phyloP scores from a whole-genome alignment of 2,888 invertebrate species.

The Drosophila barbarae region DNA sequence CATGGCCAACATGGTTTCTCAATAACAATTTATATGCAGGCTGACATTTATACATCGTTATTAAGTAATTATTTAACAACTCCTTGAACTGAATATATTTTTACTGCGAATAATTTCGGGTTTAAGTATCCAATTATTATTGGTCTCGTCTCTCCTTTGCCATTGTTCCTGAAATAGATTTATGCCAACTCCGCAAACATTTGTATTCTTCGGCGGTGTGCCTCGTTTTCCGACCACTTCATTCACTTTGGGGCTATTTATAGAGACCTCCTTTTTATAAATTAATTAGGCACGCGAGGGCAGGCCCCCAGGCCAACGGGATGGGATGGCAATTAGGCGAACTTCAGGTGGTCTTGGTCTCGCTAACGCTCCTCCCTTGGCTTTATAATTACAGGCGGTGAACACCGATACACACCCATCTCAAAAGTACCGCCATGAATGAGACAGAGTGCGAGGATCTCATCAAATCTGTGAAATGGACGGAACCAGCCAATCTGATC shows the following conservation, averaged over 20 bases:
- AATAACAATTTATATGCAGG: not conserved
- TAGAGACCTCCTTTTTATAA: slow-evolving; percentile 51
- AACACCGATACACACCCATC: slow-evolving; percentile 75
- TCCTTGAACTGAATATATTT: not conserved
- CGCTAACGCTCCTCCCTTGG: slow-evolving; percentile 6
- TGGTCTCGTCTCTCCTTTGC: not conserved
- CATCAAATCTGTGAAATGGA: slow-evolving; percentile 90
- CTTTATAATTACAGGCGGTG: slow-evolving; percentile 74
- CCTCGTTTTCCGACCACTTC: slow-evolving; percentile 9
- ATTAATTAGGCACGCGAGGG: slow-evolving; percentile 57
- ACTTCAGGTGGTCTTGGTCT: not conserved
- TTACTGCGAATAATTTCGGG: not conserved
- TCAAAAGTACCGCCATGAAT: slow-evolving; percentile 85
- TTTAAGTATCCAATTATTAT: slow-evolving; percentile 4
- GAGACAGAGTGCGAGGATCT: slow-evolving; percentile 90
- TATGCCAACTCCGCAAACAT: not conserved
- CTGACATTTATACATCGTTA: not conserved
- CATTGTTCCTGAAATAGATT: not conserved
- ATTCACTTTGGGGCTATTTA: slow-evolving; percentile 29
- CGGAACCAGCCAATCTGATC: slow-evolving; percentile 87
- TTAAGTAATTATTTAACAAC: not conserved
- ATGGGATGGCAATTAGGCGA: slow-evolving; percentile 20
- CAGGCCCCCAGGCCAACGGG: slow-evolving; percentile 8
- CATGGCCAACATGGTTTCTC: not conserved
- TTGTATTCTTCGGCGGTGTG: not conserved